Base-by-base conservation (phyloP, 2,797 vertebrate species). In the Oryzias sinensis region DNA sequence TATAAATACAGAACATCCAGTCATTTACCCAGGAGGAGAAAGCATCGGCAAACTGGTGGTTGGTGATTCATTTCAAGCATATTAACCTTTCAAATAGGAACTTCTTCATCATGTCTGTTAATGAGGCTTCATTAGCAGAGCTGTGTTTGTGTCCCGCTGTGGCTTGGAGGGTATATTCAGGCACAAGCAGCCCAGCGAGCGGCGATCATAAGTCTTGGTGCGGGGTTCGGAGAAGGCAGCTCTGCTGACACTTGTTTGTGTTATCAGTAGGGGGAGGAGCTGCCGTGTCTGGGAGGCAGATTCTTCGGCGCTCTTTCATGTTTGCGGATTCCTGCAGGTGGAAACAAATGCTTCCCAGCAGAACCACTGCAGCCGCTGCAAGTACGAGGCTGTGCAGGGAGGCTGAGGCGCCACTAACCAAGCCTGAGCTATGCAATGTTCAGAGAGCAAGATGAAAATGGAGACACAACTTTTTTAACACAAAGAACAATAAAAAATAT, bases 241-340 rank as follows among this genome's bases (percentile, higher is more conserved):
- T 77, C 22, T 77, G 75, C 76, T 74, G 61, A 80, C 70, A 48
- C 62, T 54, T 70, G 69, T 59, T 54, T 53, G 59, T 58, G 68
- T 62, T 67, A 47, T 61, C 25, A 40, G 49, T 68, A 74, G 42
- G 56, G 27, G 29, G 56, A 47, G 55, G 44, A 76, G 75, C 73
- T 76, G 70, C 62, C 37, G 55, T 22, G 53, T 62, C 53, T 56
- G 49, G 78, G 56, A 61, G 24, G 29, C 43, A 68, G 56, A 49
- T 59, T 54, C 53, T 53, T 46, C 40, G 43, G n/a, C 33, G 33
- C 33, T 40, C 29, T 65, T 59, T 68, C 59, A 53, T 77, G 63
- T 60, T n/a, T 5, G 70, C 50, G 65, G 61, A 49, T 70, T 75
- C 63, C 72, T 45, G 61, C 67, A 83, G 74, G 70, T 70, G 75